Evolutionary conservation across 2,797 vertebrate genomes (phyloP).

Genomic region (Muraenolepis orangiensis): DNA sequence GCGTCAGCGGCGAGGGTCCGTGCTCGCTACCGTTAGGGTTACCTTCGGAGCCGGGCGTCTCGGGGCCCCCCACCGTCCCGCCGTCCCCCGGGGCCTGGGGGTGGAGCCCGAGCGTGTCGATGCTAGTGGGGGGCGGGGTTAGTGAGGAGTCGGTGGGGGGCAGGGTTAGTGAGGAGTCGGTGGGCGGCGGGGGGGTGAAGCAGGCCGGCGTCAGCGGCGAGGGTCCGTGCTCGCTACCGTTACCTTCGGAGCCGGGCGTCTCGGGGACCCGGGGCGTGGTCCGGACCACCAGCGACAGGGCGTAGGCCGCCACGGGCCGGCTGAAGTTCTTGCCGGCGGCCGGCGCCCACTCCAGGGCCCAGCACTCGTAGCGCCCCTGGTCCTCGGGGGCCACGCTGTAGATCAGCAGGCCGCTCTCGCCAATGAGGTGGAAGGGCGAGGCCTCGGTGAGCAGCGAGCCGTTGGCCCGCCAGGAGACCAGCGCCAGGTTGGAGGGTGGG

Average conservation of each 20-base stretch:
- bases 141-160: no score
- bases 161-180: no score
- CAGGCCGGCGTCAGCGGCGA: conserved; percentile 64
- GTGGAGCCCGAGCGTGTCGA: no score
- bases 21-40: conserved; percentile 69
- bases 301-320: conserved; percentile 79
- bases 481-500: conserved; percentile 86
- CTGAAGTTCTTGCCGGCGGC: conserved; percentile 82
- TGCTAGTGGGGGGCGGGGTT: no score
- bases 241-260: conserved; percentile 72
- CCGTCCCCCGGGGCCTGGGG: no score
- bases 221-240: conserved; percentile 60
- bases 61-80: no score
- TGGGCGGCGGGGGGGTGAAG: conserved; percentile 60
- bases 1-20: conserved; percentile 59
- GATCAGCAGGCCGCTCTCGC: conserved; percentile 83
- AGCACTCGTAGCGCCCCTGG: conserved; percentile 88
- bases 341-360: conserved; percentile 81
- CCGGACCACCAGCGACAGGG: conserved; percentile 71
- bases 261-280: conserved; percentile 9
- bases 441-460: conserved; percentile 77
- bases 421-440: conserved; percentile 84
- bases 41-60: no score
- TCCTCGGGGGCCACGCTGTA: conserved; percentile 87
- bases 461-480: conserved; percentile 85